Base-by-base conservation (phyloP, 2,113 vertebrate genomes). In the Dascyllus trimaculatus region DNA sequence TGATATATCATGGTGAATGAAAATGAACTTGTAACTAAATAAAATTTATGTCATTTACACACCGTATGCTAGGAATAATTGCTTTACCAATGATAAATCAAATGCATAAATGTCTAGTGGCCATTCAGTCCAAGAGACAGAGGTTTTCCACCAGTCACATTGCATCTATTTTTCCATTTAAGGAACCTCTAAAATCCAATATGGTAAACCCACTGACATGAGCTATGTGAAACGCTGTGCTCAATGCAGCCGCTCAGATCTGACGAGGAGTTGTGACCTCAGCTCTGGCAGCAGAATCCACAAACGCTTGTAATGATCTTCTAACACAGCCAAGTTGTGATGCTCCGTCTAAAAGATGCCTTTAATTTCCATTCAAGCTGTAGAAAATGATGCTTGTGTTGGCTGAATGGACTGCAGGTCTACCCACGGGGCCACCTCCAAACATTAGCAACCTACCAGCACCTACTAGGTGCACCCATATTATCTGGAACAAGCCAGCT, bases 331-430 rank as follows among this genome's bases (percentile, higher is more conserved):
- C 66, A 60, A 72, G 48, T 46, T 73, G 52, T 64, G 64, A 76
- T 63, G 78, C 60, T 61, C 71, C 61, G 49, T 40, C 35, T 56
- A 26, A 79, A 78, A 32, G 48, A 48, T 48, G 45, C 38, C 56
- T 77, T 82, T 69, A 56, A 82, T 81, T 81, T 82, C 71, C 77
- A 83, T 72, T 76, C 53, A 79, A 66, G 76, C 76, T 62, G 69
- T 21, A 82, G 61, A 75, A 72, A 79, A 72, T 51, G 49, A 75
- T 58, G 60, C 69, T 59, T 29, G 65, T 46, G 58, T 64, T 77
- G 80, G 82, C 72, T 62, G 48, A 77, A 72, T 17, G 29, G n/a
- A 72, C 61, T 14, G 4, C 25, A 35, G 15, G 51, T 46, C 51
- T n/a, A 56, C 48, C 66, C 69, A 6, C 5, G 29, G 48, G 53